Percentiles rank a stretch among this genome's conserved stretches.
These are phyloP conservation scores for Eristalinus sepulchralis DNA, from an alignment of 2,888 invertebrate genomes.

Conservation along the genomic window DNA sequence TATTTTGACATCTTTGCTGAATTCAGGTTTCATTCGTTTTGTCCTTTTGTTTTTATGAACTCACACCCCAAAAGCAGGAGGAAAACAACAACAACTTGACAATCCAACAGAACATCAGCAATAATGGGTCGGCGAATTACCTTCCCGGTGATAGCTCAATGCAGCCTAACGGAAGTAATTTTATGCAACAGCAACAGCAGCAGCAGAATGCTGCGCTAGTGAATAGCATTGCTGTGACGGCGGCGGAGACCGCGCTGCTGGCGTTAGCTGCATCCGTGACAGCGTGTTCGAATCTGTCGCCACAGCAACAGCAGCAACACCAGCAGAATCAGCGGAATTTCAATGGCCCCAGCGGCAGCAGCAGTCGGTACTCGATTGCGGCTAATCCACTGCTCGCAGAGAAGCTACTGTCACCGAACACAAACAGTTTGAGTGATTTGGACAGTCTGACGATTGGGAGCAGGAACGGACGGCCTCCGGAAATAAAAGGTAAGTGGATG, in stretches of 20 bases:
- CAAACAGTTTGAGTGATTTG: constrained; percentile 73
- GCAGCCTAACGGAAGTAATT: constrained; percentile 57
- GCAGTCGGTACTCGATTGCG: constrained; percentile 89
- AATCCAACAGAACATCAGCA: constrained; percentile 63
- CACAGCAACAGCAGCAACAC: constrained; percentile 65
- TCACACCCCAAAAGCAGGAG: constrained; percentile 78
- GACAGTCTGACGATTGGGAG: constrained; percentile 73
- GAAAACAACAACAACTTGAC: constrained; percentile 77
- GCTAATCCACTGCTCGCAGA: constrained; percentile 94
- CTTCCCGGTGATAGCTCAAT: constrained; percentile 61
- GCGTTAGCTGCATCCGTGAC: constrained; percentile 73
- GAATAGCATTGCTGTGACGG: constrained; percentile 68
- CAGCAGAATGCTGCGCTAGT: constrained; percentile 52
- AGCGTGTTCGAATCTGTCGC: constrained; percentile 68
- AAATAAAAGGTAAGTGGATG: constrained; percentile 81
- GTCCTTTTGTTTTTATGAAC: constrained; percentile 63
- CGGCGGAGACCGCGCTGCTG: constrained; percentile 74
- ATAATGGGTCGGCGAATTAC: constrained; percentile 61
- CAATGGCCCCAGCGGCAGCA: constrained; percentile 57
- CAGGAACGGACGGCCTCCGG: constrained; percentile 73
- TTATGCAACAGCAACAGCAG: constrained; percentile 60
- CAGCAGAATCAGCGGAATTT: constrained; percentile 66
- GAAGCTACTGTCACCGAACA: constrained; percentile 87
- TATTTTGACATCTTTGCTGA: not conserved
- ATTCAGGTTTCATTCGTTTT: constrained; percentile 47